phyloP scores from a whole-genome alignment of 2,113 vertebrate species.

The Megalops atlanticus region DNA sequence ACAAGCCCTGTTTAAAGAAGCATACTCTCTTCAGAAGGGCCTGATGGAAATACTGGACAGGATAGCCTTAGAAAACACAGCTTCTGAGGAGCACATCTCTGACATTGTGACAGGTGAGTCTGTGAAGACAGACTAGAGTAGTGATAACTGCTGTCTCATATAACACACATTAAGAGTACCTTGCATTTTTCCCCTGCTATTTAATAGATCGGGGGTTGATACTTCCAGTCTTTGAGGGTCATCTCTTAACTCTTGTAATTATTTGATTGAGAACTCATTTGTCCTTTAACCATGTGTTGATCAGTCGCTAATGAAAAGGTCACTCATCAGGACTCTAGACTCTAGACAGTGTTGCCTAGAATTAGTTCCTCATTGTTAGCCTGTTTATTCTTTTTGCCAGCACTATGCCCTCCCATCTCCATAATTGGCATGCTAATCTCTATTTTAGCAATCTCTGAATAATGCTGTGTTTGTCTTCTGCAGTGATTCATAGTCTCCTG shows the following conservation, averaged over 20 bases:
- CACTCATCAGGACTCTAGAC: too few species aligned
- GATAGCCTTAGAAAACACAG: conserved; percentile 68
- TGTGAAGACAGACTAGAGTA: neutral
- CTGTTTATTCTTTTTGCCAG: too few species aligned
- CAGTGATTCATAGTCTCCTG: conserved; percentile 90
- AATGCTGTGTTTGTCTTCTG: conserved; percentile 24
- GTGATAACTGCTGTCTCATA: neutral
- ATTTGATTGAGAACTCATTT: neutral
- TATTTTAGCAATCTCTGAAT: neutral
- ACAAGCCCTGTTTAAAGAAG: conserved; percentile 88
- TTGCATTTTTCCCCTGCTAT: neutral
- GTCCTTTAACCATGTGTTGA: neutral
- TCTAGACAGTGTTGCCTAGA: too few species aligned
- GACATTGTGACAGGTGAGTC: conserved; percentile 79
- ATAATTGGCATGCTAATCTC: neutral
- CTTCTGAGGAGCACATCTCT: conserved; percentile 71
- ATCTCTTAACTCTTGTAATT: neutral
- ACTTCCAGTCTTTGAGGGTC: neutral
- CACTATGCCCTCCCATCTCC: neutral
- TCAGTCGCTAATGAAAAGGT: neutral
- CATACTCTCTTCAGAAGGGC: conserved; percentile 88
- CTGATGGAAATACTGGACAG: conserved; percentile 86
- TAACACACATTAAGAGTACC: neutral
- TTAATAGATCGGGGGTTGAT: neutral
- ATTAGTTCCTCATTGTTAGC: too few species aligned